Evolutionary conservation across 2,888 invertebrate species (phyloP).

Genomic region (Arge pagana): DNA sequence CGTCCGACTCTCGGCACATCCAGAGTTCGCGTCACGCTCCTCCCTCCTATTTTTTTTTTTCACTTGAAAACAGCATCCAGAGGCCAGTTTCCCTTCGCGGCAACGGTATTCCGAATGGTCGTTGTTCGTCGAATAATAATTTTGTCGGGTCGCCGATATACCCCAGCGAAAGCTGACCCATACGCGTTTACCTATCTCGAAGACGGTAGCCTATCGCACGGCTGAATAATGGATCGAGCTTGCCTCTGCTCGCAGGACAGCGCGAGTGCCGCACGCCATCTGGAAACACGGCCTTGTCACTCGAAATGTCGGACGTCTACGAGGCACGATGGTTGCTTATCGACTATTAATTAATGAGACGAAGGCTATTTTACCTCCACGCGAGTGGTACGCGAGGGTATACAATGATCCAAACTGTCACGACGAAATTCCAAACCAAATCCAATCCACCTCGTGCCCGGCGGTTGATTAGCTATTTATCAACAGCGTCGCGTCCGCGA

Average conservation of each 20-base stretch:
- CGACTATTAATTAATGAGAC: constrained; percentile 55
- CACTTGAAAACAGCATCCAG: not conserved
- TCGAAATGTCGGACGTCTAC: constrained; percentile 52
- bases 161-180: no score
- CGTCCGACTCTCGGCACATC: not conserved
- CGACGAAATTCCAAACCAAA: no score
- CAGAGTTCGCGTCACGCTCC: constrained; percentile 11
- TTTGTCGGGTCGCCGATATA: no score
- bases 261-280: constrained; percentile 51
- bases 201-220: constrained; percentile 47
- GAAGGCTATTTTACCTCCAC: constrained; percentile 21
- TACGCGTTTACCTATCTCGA: no score
- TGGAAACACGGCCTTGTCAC: constrained; percentile 54
- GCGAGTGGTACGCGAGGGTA: not conserved
- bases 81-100: no score
- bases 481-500: no score
- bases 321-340: constrained; percentile 44
- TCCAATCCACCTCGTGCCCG: no score
- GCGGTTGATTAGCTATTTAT: no score
- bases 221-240: constrained; percentile 55
- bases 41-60: constrained; percentile 26
- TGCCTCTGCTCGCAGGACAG: constrained; percentile 38
- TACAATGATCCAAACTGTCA: not conserved
- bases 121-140: no score
- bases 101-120: no score